Base-by-base conservation (phyloP, 1,140 invertebrate genomes). In the Microvelia longipes region DNA sequence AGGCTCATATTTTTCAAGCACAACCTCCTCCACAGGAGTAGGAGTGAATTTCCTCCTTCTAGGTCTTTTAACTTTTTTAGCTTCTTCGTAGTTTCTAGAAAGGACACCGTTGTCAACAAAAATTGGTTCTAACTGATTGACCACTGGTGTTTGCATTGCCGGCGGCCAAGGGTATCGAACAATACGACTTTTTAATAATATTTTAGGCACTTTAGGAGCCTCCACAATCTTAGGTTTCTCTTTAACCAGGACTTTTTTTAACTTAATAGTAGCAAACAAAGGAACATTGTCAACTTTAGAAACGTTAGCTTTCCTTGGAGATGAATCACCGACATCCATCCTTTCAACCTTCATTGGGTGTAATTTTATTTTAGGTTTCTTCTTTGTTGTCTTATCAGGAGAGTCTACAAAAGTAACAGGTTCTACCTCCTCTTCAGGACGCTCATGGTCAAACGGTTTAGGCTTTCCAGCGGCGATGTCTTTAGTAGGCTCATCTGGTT, bases 51-150 rank as follows among this genome's bases (percentile, higher is more conserved):
- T 79, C 29, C 80, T 81, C 0, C 74, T 72, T 76, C 86, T 88
- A 68, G 81, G 85, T 77, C 85, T 87, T 1, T 82, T 71, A 24
- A 87, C 72, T 78, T 85, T 83, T 61, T 83, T 75, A 1, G 87
- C 87, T 80, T 89, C 88, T 77, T 85, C 82, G 0, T 86, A 79
- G 78, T 88, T 90, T 78, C 88, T 81, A 0, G 87, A 88, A 25
- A 90, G 73, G 71, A 86, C 82, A 28, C 88, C 88, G 75, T 82
- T 80, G 78, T 88, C 82, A 24, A 81, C 80, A 66, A 72, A 73
- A 25, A 73, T 71, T 26, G 76, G 75, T 71, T 75, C 75, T 19
- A 79, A 30, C n/a, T 73, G 68, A 19, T 72, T 73, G 19, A 78
- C 71, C n/a, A 69, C 69, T 27, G 74, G 72, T 63, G 69, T 70